phyloP scores from a whole-genome alignment of 1,140 invertebrate genomes.

The Heterodera schachtii region DNA sequence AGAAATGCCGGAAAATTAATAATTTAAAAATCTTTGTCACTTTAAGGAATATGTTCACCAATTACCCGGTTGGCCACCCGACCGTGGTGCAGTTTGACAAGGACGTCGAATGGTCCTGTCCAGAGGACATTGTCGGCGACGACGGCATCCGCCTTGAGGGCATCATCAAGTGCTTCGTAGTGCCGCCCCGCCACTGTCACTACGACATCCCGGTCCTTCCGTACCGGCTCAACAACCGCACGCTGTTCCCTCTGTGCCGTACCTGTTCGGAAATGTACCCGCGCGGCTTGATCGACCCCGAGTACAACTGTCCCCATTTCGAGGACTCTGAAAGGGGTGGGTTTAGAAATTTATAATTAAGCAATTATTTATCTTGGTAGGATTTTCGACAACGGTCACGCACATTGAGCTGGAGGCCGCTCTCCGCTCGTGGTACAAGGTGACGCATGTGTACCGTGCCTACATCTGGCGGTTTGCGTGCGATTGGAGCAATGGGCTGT shows the following conservation, averaged over 20 bases:
- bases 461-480: neutral
- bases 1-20: too few species aligned
- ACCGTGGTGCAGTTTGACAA: neutral
- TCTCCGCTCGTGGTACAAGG: neutral
- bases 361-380: neutral
- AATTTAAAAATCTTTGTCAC: neutral
- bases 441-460: neutral
- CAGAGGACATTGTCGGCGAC: neutral
- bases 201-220: slow-evolving; percentile 7
- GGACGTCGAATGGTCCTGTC: neutral
- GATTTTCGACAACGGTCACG: neutral
- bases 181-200: neutral
- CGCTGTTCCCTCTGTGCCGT: slow-evolving; percentile 11
- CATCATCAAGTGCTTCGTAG: slow-evolving; percentile 8
- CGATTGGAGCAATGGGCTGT: neutral
- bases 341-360: neutral
- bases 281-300: neutral
- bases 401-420: neutral
- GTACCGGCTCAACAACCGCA: neutral
- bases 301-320: neutral
- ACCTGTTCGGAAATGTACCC: neutral
- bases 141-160: neutral
- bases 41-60: neutral
- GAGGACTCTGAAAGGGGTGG: neutral
- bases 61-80: slow-evolving; percentile 10